These are phyloP conservation scores for Halcyon badia DNA, from an alignment of 2,797 vertebrate genomes.

Conservation along the genomic window DNA sequence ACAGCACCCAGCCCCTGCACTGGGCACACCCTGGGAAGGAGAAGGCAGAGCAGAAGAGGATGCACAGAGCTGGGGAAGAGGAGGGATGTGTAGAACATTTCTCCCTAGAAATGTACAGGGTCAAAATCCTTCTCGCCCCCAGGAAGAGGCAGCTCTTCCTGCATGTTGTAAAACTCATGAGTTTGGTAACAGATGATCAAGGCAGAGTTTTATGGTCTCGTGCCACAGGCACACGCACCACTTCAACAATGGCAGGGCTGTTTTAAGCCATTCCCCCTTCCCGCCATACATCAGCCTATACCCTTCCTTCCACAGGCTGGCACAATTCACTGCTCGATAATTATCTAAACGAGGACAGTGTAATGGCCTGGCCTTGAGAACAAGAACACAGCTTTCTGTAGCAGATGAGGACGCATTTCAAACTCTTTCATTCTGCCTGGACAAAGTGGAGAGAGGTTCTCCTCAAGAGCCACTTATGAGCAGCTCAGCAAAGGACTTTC, in stretches of 20 bases:
- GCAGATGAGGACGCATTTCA: background rate
- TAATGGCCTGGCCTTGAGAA: background rate
- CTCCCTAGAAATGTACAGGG: background rate
- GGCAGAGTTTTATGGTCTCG: background rate
- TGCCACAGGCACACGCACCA: rapidly evolving
- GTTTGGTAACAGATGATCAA: rapidly evolving
- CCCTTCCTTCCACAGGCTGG: background rate
- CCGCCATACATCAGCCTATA: background rate
- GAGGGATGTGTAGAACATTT: background rate
- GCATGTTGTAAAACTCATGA: background rate
- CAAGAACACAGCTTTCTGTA: background rate
- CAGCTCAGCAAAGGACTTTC: background rate
- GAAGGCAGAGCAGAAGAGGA: background rate
- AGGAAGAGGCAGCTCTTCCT: background rate
- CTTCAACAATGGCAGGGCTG: rapidly evolving
- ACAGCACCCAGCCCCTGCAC: rapidly evolving
- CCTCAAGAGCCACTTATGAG: rapidly evolving
- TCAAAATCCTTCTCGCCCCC: background rate
- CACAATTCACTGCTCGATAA: background rate
- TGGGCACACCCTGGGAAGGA: rapidly evolving
- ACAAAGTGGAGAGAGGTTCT: background rate
- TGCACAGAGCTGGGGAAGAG: background rate
- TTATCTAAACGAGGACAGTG: background rate
- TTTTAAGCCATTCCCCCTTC: background rate
- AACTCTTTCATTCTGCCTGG: background rate